Conservation (phyloP, 2,797 vertebrate genomes). For the Geotrypetes seraphini region DNA sequence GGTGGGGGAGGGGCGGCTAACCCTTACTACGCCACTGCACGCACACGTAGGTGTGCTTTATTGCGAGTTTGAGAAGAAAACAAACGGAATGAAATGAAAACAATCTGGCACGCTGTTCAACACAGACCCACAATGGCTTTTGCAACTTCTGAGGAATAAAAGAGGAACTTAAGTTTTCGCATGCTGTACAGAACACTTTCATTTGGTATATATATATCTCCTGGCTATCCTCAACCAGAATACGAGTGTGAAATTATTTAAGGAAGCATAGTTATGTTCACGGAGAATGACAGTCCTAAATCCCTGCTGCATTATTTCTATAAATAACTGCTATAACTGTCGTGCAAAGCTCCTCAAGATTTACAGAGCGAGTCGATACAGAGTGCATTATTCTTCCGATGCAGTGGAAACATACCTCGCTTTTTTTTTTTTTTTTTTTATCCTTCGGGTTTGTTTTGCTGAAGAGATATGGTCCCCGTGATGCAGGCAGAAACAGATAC, state of each 20-base stretch:
- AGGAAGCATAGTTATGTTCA: slow-evolving; percentile 20
- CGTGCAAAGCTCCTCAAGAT: slow-evolving; percentile 12
- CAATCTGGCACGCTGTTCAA: slow-evolving; percentile 25
- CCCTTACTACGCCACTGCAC: too few relatives aligned
- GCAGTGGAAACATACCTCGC: neutral
- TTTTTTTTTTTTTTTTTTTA: slow-evolving; percentile 14
- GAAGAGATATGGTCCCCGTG: slow-evolving; percentile 7
- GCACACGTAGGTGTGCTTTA: too few relatives aligned
- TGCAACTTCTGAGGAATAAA: slow-evolving; percentile 30
- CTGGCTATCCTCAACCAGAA: slow-evolving; percentile 15
- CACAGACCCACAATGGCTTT: slow-evolving; percentile 9
- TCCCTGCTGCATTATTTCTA: slow-evolving; percentile 9
- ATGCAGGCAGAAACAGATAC: neutral
- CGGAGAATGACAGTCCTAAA: slow-evolving; percentile 20
- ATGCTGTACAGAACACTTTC: slow-evolving; percentile 4
- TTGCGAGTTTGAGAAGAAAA: slow-evolving; percentile 15
- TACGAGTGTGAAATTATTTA: slow-evolving; percentile 21
- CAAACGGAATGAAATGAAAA: too few relatives aligned
- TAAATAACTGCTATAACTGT: slow-evolving; percentile 5
- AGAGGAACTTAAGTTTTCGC: slow-evolving; percentile 20
- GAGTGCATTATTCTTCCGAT: slow-evolving; percentile 15
- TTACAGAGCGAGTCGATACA: slow-evolving; percentile 7
- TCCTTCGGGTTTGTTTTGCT: slow-evolving; percentile 1
- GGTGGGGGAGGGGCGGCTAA: too few relatives aligned
- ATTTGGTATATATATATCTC: slow-evolving; percentile 13